phyloP scores from a whole-genome alignment of 1,140 invertebrate species.

The Amyelois transitella region DNA sequence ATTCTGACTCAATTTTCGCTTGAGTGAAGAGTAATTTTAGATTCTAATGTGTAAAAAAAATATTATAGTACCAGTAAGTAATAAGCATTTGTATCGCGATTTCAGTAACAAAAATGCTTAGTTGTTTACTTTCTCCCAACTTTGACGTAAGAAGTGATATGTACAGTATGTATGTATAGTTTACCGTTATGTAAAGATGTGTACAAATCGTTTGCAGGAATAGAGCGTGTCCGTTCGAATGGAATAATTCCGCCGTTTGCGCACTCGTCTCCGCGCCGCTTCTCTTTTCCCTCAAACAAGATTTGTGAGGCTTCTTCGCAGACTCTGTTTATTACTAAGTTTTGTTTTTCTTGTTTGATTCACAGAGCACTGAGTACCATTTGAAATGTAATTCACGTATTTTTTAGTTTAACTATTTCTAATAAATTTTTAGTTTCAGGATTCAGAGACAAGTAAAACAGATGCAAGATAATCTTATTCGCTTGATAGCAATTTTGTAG shows the following conservation, averaged over 20 bases:
- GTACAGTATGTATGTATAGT: background rate
- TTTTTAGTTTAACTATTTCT: background rate
- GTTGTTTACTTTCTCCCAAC: too few species aligned
- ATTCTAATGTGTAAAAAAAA: too few species aligned
- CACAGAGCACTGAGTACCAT: background rate
- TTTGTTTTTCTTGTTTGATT: slow-evolving; percentile 25
- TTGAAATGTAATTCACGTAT: background rate
- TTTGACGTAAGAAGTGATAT: too few species aligned
- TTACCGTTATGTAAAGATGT: background rate
- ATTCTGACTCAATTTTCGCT: too few species aligned
- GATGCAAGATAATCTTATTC: too few species aligned
- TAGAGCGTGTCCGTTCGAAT: slow-evolving; percentile 38
- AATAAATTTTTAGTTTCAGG: background rate
- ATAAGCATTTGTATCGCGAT: too few species aligned
- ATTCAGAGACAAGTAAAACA: too few species aligned
- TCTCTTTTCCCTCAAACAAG: slow-evolving; percentile 48
- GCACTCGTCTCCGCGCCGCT: slow-evolving; percentile 22
- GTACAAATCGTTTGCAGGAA: slow-evolving; percentile 60
- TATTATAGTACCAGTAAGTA: too few species aligned
- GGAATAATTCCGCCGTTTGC: slow-evolving; percentile 53
- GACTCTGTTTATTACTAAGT: slow-evolving; percentile 38
- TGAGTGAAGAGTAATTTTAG: too few species aligned
- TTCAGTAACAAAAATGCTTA: too few species aligned
- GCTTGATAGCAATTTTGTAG: too few species aligned
- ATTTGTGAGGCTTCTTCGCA: slow-evolving; percentile 50